These are phyloP conservation scores for Teleiodes luculella DNA, from an alignment of 2,888 invertebrate species.

Conservation along the genomic window DNA sequence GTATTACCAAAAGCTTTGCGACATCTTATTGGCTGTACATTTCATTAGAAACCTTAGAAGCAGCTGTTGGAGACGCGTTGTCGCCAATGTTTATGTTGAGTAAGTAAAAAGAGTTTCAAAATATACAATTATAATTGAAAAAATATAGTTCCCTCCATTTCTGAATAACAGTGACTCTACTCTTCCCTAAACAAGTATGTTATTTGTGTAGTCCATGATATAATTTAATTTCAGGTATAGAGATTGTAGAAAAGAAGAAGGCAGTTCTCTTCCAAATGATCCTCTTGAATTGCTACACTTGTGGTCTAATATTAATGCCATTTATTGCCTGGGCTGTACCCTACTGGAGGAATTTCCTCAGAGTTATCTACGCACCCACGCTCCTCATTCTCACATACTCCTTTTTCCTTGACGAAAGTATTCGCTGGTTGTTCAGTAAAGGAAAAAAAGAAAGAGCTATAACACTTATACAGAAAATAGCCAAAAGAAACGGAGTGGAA, in stretches of 20 bases:
- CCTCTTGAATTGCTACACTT: constrained; percentile 64
- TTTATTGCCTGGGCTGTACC: constrained; percentile 66
- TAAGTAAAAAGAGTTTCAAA: constrained; percentile 37
- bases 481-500: constrained; percentile 51
- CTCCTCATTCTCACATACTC: constrained; percentile 59
- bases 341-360: constrained; percentile 65
- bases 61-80: constrained; percentile 65
- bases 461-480: constrained; percentile 57
- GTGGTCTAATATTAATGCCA: constrained; percentile 62
- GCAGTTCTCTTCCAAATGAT: constrained; percentile 67
- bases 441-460: constrained; percentile 55
- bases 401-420: constrained; percentile 66
- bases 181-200: no score
- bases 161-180: no score
- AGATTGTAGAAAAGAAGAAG: constrained; percentile 64
- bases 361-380: constrained; percentile 65
- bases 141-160: no score
- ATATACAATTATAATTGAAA: no score
- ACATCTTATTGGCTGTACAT: constrained; percentile 59
- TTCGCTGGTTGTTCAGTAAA: constrained; percentile 69
- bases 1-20: constrained; percentile 60
- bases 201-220: neutral
- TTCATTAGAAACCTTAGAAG: constrained; percentile 55
- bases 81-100: constrained; percentile 72
- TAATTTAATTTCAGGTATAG: constrained; percentile 51